phyloP scores from a whole-genome alignment of 23 tunicate genomes.

The Botrylloides violaceus region DNA sequence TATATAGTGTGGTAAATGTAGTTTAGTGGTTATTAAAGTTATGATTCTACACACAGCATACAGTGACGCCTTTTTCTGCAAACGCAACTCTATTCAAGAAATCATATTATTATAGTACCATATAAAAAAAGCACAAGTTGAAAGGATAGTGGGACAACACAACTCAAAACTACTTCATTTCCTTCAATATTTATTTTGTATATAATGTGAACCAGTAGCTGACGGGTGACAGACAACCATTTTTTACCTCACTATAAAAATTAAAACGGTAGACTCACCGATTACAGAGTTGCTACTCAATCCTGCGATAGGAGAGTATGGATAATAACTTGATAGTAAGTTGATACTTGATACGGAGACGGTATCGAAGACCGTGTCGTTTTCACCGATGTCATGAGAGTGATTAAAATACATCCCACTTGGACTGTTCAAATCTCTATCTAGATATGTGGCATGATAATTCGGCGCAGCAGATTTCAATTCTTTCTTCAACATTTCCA shows the following conservation, averaged over 20 bases:
- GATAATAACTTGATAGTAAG: conserved; percentile 34
- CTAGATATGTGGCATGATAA: not conserved
- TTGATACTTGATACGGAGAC: conserved; percentile 8
- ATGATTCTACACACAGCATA: too few species aligned
- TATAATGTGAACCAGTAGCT: too few species aligned
- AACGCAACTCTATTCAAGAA: too few species aligned
- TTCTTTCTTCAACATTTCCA: not conserved
- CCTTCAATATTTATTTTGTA: too few species aligned
- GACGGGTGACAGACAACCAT: too few species aligned
- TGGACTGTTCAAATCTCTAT: not conserved
- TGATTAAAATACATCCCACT: conserved; percentile 67
- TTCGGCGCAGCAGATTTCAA: not conserved
- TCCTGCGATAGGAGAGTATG: conserved; percentile 33
- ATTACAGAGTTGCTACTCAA: conserved; percentile 24
- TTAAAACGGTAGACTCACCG: conserved; percentile 19
- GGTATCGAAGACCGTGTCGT: not conserved
- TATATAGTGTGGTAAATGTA: too few species aligned
- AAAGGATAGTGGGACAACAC: too few species aligned
- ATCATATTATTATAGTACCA: too few species aligned
- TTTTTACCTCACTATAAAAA: not conserved
- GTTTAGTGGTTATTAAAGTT: too few species aligned
- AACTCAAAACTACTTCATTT: too few species aligned
- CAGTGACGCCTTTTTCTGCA: too few species aligned
- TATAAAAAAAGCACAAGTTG: too few species aligned
- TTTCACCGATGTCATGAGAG: conserved; percentile 4